Base-by-base conservation (phyloP, 2,797 vertebrate species). In the Micropoecilia bifurca region DNA sequence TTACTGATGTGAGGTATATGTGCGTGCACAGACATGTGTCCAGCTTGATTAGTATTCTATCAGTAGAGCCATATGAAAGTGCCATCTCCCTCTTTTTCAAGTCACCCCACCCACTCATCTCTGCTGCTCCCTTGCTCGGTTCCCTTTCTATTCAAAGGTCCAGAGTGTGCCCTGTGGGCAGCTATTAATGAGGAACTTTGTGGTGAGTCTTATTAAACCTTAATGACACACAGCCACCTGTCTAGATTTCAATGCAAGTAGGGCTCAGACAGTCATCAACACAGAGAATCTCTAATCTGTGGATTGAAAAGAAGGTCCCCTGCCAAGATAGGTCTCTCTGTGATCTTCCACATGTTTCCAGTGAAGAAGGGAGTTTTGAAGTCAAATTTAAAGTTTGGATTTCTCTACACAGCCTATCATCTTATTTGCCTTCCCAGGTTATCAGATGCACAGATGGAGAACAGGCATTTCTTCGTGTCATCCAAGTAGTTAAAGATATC, bases 151-250 rank as follows among this genome's bases (percentile, higher is more conserved):
- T 89, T 80, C 87, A 85, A 87, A 92, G 83, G 90, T 90, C 89
- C 82, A 83, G 80, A 79, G 77, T 78, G 77, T 90, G 85, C 91
- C 94, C 93, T 77, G 86, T 91, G 90, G 94, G 91, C 83, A 85
- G 78, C 87, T 85, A 90, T 92, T 95, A 95, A 95, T 95, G 94
- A 93, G 93, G 88, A 91, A 90, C 87, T 88, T 85, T 92, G 88
- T 83, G 91, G 86, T 83, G 87, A 87, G 86, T 85, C 88, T 91
- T 91, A 95, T 95, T 92, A 95, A 95, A 94, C 74, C 87, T 95
- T 95, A 95, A 94, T 94, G 91, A 86, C 86, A 78, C 82, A 45
- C 81, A 85, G 79, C 84, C 89, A 93, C 92, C 91, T 93, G 90
- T 83, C 87, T 90, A 82, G 90, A 82, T 90, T 87, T 86, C 93